Evolutionary conservation across 2,888 invertebrate species (phyloP).

Genomic region (Ryuthela nishihirai): DNA sequence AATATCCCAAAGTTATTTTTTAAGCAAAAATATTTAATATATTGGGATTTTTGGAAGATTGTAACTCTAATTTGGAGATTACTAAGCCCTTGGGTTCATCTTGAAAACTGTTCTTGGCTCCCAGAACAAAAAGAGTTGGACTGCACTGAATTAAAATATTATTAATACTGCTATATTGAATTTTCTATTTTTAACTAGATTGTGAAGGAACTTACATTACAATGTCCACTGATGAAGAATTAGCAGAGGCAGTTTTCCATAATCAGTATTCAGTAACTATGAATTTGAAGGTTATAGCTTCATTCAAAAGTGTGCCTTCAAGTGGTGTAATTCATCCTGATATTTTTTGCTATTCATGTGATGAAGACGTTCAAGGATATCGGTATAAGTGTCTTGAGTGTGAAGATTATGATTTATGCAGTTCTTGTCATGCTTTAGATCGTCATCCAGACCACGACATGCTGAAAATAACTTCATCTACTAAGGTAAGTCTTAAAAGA

Average conservation of each 20-base stretch:
- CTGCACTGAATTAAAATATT: too few relatives aligned
- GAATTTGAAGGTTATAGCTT: too few relatives aligned
- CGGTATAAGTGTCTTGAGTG: constrained; percentile 83
- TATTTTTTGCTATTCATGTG: constrained; percentile 71
- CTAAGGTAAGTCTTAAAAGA: constrained; percentile 24
- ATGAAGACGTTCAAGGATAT: constrained; percentile 63
- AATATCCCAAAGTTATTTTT: too few relatives aligned
- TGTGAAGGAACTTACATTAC: constrained; percentile 62
- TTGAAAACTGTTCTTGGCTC: too few relatives aligned
- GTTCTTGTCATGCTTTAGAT: constrained; percentile 65
- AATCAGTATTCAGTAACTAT: constrained; percentile 47
- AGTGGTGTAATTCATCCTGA: constrained; percentile 54
- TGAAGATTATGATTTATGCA: constrained; percentile 75
- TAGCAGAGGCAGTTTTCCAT: constrained; percentile 59
- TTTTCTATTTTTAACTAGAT: constrained; percentile 53
- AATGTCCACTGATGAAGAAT: constrained; percentile 64
- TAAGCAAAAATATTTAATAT: too few relatives aligned
- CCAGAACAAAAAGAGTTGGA: too few relatives aligned
- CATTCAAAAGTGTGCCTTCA: background rate
- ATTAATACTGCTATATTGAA: background rate
- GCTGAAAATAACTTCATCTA: constrained; percentile 62
- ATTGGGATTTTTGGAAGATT: too few relatives aligned
- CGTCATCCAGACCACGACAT: constrained; percentile 73
- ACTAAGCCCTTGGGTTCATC: too few relatives aligned
- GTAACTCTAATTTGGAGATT: too few relatives aligned